These are phyloP conservation scores for Rhynchonema sp. DNA, from an alignment of 2,888 invertebrate genomes.

Conservation along the genomic window DNA sequence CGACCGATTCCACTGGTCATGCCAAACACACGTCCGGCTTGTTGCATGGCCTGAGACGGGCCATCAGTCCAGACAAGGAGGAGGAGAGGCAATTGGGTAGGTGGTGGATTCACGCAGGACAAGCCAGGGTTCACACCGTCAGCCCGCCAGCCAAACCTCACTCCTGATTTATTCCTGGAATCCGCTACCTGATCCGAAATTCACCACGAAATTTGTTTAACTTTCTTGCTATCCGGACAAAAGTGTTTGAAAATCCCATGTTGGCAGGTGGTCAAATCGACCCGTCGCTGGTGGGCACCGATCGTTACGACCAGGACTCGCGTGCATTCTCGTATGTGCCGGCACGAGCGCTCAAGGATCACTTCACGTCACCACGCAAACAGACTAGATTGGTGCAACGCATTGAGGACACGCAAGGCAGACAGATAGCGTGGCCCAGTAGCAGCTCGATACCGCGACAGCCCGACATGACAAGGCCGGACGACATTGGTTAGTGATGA, in stretches of 20 bases:
- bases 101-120: no score
- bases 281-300: conserved; percentile 23
- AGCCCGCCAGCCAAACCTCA: no score
- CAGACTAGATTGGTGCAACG: conserved; percentile 9
- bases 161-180: no score
- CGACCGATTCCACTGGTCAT: neutral
- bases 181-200: no score
- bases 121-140: no score
- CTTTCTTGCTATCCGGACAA: no score
- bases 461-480: no score
- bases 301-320: conserved; percentile 25
- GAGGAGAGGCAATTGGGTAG: no score
- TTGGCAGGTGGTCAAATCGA: conserved; percentile 10
- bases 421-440: conserved; percentile 16
- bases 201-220: no score
- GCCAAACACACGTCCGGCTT: neutral
- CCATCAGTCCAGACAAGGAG: no score
- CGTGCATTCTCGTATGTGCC: conserved; percentile 27
- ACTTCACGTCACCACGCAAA: conserved; percentile 15
- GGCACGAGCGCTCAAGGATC: conserved; percentile 23
- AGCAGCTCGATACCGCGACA: conserved; percentile 3
- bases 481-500: no score
- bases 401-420: neutral
- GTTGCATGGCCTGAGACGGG: neutral
- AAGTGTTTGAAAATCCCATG: no score